Conservation (phyloP, 2,113 vertebrate species). For the Microcebus murinus region DNA sequence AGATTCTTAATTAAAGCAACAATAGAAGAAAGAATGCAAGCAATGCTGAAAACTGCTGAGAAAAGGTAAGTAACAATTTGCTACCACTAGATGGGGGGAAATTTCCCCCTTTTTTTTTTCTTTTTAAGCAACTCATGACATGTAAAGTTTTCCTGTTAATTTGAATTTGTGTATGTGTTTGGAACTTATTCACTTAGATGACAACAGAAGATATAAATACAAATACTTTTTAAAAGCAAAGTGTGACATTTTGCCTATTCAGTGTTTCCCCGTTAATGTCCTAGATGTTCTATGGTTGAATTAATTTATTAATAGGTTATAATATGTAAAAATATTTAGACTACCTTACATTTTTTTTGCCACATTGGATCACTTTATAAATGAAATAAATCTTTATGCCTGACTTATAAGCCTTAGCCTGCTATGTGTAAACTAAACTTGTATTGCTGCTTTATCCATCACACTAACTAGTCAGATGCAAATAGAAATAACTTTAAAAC, state of each 20-base stretch:
- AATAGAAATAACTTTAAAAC: neutral
- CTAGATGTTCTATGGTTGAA: neutral
- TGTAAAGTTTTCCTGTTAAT: neutral
- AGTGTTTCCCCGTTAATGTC: neutral
- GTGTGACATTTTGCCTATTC: neutral
- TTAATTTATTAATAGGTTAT: neutral
- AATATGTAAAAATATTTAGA: slow-evolving; percentile 15
- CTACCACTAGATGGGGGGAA: neutral
- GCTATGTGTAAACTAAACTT: neutral
- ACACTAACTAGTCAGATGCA: neutral
- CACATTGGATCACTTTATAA: slow-evolving; percentile 17
- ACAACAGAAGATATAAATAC: neutral
- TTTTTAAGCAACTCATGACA: no score
- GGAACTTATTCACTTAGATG: neutral
- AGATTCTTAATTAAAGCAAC: slow-evolving; percentile 98
- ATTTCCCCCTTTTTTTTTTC: neutral
- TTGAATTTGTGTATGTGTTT: neutral
- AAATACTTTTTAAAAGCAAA: neutral
- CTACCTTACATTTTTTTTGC: neutral
- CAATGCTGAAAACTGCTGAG: slow-evolving; percentile 97
- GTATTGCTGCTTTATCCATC: neutral
- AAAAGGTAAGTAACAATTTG: slow-evolving; percentile 87
- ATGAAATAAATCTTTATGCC: neutral
- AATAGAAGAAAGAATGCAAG: slow-evolving; percentile 98
- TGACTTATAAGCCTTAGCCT: neutral